Percentiles rank a stretch among this genome's conserved stretches.
These are phyloP conservation scores for Colinus virginianus DNA, from an alignment of 2,113 vertebrate species.

Conservation along the genomic window DNA sequence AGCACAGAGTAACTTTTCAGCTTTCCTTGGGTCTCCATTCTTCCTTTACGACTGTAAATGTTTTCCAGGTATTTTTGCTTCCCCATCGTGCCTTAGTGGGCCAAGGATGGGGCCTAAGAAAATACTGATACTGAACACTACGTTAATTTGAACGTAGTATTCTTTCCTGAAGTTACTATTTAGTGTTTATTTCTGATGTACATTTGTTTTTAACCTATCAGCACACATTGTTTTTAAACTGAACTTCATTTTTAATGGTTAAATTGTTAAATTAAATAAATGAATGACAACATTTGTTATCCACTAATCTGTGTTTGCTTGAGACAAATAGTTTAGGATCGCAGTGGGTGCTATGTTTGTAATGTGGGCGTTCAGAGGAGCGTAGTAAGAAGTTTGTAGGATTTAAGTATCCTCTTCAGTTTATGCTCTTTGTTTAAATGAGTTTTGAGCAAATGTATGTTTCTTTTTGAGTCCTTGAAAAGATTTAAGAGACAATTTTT, in stretches of 20 bases:
- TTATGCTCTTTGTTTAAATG: background rate
- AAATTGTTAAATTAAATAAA: background rate
- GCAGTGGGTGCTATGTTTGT: background rate
- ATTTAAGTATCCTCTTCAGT: background rate
- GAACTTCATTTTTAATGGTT: background rate
- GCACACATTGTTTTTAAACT: background rate
- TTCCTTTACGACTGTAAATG: background rate
- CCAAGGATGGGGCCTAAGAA: background rate
- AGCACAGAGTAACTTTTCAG: background rate
- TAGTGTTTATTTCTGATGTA: background rate
- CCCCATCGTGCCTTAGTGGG: rapidly evolving
- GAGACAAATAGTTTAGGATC: background rate
- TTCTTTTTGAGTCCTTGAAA: background rate
- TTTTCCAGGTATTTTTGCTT: background rate
- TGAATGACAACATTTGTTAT: background rate
- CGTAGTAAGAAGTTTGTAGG: background rate
- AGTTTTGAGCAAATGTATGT: background rate
- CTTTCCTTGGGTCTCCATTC: background rate
- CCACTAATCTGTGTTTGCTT: background rate
- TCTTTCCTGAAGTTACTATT: background rate
- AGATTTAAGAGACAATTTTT: background rate
- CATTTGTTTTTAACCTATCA: background rate
- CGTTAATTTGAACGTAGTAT: background rate
- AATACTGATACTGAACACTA: background rate
- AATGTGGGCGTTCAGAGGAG: background rate